Evolutionary conservation across 1,140 invertebrate species (phyloP).

Genomic region (Grapholita molesta): DNA sequence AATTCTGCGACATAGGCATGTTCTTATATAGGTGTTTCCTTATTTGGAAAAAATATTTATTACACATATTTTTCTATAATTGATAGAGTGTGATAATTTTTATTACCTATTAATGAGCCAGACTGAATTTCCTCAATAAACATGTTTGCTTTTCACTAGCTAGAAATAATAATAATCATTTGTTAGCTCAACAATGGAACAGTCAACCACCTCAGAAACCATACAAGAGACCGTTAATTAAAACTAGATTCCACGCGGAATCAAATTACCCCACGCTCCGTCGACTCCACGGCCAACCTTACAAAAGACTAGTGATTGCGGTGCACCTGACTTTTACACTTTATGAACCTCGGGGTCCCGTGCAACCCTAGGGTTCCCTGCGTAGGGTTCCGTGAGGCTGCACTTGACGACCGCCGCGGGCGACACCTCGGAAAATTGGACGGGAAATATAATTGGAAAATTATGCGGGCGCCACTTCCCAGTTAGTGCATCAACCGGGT

Average conservation of each 20-base stretch:
- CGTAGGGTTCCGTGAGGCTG: conserved; percentile 44
- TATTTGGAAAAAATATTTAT: no score
- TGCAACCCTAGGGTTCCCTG: not conserved
- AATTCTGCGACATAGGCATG: no score
- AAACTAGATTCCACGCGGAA: not conserved
- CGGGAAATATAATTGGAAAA: conserved; percentile 78
- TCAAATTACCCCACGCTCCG: not conserved
- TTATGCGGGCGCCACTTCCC: conserved; percentile 72
- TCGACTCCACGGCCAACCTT: not conserved
- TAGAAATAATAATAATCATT: no score
- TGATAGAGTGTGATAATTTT: no score
- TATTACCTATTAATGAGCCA: no score
- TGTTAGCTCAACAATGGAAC: not conserved
- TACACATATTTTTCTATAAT: no score
- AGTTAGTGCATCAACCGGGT: conserved; percentile 50
- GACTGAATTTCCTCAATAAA: no score
- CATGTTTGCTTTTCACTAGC: no score
- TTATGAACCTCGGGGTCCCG: not conserved
- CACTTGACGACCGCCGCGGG: conserved; percentile 73
- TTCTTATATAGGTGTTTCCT: no score
- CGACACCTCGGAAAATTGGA: conserved; percentile 76
- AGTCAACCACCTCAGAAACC: not conserved
- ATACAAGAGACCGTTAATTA: not conserved
- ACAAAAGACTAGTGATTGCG: conserved; percentile 30
- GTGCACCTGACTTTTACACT: conserved; percentile 42